A percentile compares a stretch with the other conserved stretches of the same genome.
These are phyloP conservation scores for Ganaspis brasiliensis DNA, from an alignment of 2,888 invertebrate genomes.

Conservation along the genomic window DNA sequence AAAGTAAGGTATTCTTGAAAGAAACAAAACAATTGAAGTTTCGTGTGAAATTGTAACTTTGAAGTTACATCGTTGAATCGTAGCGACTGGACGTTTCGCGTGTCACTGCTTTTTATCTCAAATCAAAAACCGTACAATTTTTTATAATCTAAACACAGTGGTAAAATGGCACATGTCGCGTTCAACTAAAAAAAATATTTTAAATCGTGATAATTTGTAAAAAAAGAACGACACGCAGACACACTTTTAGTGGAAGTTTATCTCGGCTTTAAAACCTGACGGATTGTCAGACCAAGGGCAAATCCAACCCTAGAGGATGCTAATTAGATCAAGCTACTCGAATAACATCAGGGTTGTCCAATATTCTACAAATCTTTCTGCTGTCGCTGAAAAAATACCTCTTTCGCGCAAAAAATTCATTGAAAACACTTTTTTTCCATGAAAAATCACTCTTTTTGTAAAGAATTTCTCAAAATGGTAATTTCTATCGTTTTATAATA, in stretches of 20 bases:
- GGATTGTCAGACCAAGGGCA: slow-evolving; percentile 74
- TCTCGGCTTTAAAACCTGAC: slow-evolving; percentile 57
- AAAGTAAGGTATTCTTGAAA: too few relatives aligned
- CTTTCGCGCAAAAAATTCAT: slow-evolving; percentile 43
- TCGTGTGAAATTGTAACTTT: slow-evolving; percentile 3
- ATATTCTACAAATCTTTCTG: slow-evolving; percentile 65
- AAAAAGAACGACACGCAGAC: background rate
- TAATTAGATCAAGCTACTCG: slow-evolving; percentile 78
- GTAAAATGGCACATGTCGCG: background rate
- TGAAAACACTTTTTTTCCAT: slow-evolving; percentile 6
- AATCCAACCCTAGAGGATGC: slow-evolving; percentile 75
- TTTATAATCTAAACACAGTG: background rate
- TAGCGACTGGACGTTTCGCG: background rate
- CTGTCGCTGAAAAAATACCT: slow-evolving; percentile 48
- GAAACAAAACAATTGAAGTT: background rate
- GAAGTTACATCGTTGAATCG: slow-evolving; percentile 24
- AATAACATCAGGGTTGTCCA: slow-evolving; percentile 76
- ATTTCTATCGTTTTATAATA: background rate
- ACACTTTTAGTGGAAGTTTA: slow-evolving; percentile 48
- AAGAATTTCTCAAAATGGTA: background rate
- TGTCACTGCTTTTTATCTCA: background rate
- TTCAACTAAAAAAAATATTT: background rate
- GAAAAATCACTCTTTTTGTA: background rate
- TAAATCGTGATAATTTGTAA: background rate
- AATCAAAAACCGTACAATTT: background rate